These are phyloP conservation scores for Cabera pusaria DNA, from an alignment of 2,888 invertebrate species.

Conservation along the genomic window DNA sequence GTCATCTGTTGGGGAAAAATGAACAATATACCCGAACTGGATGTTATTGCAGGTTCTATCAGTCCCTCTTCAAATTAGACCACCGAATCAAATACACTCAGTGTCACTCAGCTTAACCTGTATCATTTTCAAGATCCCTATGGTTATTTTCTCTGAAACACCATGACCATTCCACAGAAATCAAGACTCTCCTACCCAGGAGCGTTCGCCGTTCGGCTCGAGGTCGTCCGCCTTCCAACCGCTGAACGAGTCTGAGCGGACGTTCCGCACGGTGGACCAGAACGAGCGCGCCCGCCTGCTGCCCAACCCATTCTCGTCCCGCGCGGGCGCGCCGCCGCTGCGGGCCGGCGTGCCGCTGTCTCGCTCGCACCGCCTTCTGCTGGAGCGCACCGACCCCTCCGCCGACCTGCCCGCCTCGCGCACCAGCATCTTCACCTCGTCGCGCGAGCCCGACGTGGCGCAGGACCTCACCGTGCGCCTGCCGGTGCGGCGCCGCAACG, in stretches of 20 bases:
- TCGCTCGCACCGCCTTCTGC: constrained; percentile 40
- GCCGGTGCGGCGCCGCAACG: constrained; percentile 7
- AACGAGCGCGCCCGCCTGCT: constrained; percentile 58
- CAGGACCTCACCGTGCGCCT: constrained; percentile 1
- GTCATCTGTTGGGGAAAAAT: too few species aligned
- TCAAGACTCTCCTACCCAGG: constrained; percentile 46
- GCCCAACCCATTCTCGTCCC: constrained; percentile 69
- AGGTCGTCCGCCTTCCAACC: constrained; percentile 73
- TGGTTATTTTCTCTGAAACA: too few species aligned
- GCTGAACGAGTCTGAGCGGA: constrained; percentile 51
- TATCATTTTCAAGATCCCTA: too few species aligned
- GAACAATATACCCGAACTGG: too few species aligned
- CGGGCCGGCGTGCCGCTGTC: constrained; percentile 29
- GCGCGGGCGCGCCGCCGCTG: constrained; percentile 32
- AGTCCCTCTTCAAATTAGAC: too few species aligned
- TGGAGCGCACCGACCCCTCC: constrained; percentile 24
- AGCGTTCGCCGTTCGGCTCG: constrained; percentile 61
- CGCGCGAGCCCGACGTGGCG: too few species aligned
- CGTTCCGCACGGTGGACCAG: constrained; percentile 56
- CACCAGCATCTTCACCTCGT: constrained; percentile 66
- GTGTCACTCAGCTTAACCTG: too few species aligned
- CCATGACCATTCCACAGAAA: constrained; percentile 57
- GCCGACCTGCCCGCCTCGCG: constrained; percentile 43
- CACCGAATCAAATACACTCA: too few species aligned
- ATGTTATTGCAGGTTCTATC: too few species aligned